A percentile compares a stretch with the other conserved stretches of the same genome.
Evolutionary conservation across 2,113 vertebrate genomes (phyloP).

Genomic region (Gavialis gangeticus): DNA sequence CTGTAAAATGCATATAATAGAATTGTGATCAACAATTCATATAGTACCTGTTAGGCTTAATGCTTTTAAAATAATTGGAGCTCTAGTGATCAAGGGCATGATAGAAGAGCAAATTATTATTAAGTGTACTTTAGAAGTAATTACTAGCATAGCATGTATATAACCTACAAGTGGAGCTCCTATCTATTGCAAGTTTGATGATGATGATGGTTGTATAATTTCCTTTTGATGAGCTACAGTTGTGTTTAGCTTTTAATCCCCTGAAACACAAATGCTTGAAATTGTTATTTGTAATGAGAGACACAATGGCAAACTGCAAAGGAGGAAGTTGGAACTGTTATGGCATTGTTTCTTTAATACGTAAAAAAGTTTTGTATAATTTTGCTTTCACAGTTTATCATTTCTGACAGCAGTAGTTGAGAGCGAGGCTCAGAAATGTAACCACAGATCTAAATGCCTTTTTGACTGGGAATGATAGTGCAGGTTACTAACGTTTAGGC

Average conservation of each 20-base stretch:
- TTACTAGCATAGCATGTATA: not conserved
- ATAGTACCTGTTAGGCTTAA: not conserved
- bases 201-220: not conserved
- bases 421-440: not conserved
- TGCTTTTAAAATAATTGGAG: not conserved
- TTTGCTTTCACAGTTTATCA: not conserved
- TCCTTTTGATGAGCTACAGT: not conserved
- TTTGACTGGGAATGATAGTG: not conserved
- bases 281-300: too few relatives aligned
- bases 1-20: not conserved
- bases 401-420: not conserved
- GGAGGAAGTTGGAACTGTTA: too few relatives aligned
- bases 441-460: not conserved
- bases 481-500: not conserved
- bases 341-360: not conserved
- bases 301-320: too few relatives aligned
- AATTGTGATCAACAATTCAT: not conserved
- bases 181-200: not conserved
- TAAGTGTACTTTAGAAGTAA: not conserved
- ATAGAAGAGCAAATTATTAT: not conserved
- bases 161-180: not conserved
- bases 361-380: not conserved
- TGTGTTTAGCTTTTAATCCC: not conserved
- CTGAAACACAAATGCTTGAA: accelerated
- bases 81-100: not conserved